A percentile compares a stretch with the other conserved stretches of the same genome.
Evolutionary conservation across 2,888 invertebrate genomes (phyloP).

Genomic region (Digitonthophagus gazella): DNA sequence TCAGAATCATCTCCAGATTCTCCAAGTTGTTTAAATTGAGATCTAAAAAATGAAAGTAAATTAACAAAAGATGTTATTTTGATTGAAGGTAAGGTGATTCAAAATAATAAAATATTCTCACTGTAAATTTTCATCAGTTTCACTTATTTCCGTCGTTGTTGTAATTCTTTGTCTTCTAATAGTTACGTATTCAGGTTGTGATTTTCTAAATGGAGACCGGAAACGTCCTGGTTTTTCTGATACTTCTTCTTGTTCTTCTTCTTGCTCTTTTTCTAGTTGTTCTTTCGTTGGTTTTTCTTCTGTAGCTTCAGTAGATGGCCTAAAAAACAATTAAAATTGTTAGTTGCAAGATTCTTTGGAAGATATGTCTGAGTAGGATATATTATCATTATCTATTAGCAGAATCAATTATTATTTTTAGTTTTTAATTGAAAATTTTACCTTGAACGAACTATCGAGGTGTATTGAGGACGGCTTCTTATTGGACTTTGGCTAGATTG

Average conservation of each 20-base stretch:
- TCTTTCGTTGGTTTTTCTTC: conserved; percentile 34
- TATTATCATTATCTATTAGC: not conserved
- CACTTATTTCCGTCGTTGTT: conserved; percentile 41
- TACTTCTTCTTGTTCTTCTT: conserved; percentile 35
- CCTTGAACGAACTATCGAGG: conserved; percentile 46
- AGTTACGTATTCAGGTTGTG: conserved; percentile 63
- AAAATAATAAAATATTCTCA: no score
- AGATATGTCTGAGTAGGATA: not conserved
- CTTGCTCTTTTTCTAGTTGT: conserved; percentile 39
- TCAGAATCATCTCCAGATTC: conserved; percentile 36
- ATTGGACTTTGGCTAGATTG: conserved; percentile 47
- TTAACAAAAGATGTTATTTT: no score
- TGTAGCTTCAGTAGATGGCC: conserved; percentile 39
- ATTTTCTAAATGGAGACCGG: conserved; percentile 21
- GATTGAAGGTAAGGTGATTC: no score
- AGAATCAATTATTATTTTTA: not conserved
- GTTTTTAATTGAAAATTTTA: conserved; percentile 20
- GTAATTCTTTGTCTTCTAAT: conserved; percentile 61
- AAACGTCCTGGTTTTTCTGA: conserved; percentile 38
- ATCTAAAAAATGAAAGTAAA: no score
- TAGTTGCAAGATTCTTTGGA: not conserved
- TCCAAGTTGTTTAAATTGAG: conserved; percentile 41
- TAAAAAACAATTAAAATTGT: conserved; percentile 26
- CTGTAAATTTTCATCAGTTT: conserved; percentile 31
- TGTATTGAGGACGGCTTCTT: conserved; percentile 51